Evolutionary conservation across 2,888 invertebrate genomes (phyloP).

Genomic region (Drosophila helvetica): DNA sequence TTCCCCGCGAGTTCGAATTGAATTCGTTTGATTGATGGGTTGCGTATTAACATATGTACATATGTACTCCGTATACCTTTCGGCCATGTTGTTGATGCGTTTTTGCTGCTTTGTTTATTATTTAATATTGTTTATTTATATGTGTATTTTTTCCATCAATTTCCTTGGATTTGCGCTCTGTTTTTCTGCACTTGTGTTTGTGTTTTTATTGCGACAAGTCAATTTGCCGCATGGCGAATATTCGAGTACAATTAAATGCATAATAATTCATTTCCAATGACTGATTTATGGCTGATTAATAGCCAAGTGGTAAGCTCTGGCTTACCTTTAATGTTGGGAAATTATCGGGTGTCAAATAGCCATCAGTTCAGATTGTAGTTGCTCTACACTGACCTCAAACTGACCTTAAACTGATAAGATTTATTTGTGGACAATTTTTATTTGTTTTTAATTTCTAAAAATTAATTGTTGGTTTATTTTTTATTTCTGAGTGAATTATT

Average conservation of each 20-base stretch:
- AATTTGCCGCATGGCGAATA: constrained; percentile 24
- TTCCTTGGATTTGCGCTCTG: background rate
- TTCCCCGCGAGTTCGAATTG: constrained; percentile 55
- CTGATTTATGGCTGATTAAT: constrained; percentile 52
- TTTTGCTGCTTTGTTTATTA: constrained; percentile 37
- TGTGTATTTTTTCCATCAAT: constrained; percentile 7
- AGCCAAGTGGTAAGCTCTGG: constrained; percentile 21
- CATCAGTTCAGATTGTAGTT: constrained; percentile 23
- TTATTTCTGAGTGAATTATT: no score
- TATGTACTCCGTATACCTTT: background rate
- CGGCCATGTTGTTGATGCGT: constrained; percentile 28
- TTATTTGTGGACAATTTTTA: background rate
- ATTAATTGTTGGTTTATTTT: no score
- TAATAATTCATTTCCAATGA: constrained; percentile 49
- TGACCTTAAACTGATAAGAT: background rate
- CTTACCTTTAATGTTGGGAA: constrained; percentile 13
- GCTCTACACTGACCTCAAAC: background rate
- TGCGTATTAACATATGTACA: constrained; percentile 54
- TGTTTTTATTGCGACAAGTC: constrained; percentile 37
- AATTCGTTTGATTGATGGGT: constrained; percentile 66
- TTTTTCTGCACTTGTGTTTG: constrained; percentile 13
- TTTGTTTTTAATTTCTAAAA: no score
- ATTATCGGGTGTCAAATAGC: constrained; percentile 20
- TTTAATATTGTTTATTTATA: constrained; percentile 40
- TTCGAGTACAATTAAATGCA: constrained; percentile 49